Evolutionary conservation across 2,113 vertebrate genomes (phyloP).

Genomic region (Synchiropus splendidus): DNA sequence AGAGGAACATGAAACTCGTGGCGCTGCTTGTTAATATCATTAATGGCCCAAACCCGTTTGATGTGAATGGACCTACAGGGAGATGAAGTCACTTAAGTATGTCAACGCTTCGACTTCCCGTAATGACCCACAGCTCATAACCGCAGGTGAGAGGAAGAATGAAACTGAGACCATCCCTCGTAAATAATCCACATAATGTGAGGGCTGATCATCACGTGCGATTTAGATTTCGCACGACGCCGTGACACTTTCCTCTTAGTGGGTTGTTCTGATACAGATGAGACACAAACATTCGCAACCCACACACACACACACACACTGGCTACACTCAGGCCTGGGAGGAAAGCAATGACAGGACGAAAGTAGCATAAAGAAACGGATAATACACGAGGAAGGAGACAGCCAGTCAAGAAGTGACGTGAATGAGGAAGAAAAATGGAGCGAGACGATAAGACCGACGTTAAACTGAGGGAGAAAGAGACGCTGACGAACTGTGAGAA

Average conservation of each 20-base stretch:
- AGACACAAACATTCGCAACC: conserved; percentile 10
- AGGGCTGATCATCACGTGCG: no score
- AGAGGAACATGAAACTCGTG: no score
- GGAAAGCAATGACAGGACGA: conserved; percentile 30
- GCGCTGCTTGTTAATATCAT: no score
- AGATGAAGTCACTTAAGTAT: no score
- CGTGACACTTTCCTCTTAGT: conserved; percentile 19
- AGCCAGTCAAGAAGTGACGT: conserved; percentile 8
- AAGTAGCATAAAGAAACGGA: conserved; percentile 35
- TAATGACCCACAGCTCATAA: no score
- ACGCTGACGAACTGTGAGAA: conserved; percentile 2
- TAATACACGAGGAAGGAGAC: conserved; percentile 8
- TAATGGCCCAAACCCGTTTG: no score
- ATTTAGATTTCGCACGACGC: no score
- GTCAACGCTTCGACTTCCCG: no score
- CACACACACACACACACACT: conserved; percentile 11
- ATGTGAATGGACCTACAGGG: no score
- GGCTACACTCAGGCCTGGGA: conserved; percentile 7
- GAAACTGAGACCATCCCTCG: no score
- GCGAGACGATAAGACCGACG: conserved; percentile 14
- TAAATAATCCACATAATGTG: no score
- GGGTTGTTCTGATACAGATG: conserved; percentile 36
- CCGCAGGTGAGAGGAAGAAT: no score
- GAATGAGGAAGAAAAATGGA: conserved; percentile 4
- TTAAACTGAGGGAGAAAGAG: conserved; percentile 12